Evolutionary conservation across 2,888 invertebrate genomes (phyloP).

Genomic region (Brenthis daphne): DNA sequence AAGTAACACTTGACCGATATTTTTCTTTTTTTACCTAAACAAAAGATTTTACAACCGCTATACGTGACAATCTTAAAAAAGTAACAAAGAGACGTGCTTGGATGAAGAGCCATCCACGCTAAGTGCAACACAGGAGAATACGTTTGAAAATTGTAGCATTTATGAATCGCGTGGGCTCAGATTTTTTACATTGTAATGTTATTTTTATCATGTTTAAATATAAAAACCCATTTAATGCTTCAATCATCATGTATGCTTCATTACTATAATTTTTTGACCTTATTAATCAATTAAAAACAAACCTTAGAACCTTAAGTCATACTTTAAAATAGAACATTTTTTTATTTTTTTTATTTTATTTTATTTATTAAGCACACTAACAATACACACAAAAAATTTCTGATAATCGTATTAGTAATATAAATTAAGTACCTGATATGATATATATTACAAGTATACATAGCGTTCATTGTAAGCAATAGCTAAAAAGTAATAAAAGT

Average conservation of each 20-base stretch:
- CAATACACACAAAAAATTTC: no score
- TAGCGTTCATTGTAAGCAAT: no score
- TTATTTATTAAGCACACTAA: no score
- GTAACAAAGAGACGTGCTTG: conserved; percentile 36
- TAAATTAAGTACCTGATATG: no score
- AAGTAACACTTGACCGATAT: conserved; percentile 27
- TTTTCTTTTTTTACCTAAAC: conserved; percentile 29
- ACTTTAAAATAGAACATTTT: no score
- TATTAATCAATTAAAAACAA: no score
- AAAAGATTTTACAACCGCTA: conserved; percentile 31
- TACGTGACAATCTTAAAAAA: conserved; percentile 36
- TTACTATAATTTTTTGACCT: no score
- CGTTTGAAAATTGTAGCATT: conserved; percentile 27
- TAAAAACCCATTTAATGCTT: neutral
- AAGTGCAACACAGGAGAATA: conserved; percentile 24
- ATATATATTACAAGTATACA: no score
- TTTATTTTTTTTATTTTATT: no score
- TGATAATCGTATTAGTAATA: no score
- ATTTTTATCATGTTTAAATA: conserved; percentile 5
- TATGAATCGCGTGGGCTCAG: conserved; percentile 16
- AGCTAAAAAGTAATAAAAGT: no score
- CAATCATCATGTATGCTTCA: neutral
- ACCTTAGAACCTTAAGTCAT: no score
- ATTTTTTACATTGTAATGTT: conserved; percentile 21
- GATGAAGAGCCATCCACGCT: conserved; percentile 34